Conservation (phyloP, 2,797 vertebrate genomes). For the Micropoecilia bifurca region DNA sequence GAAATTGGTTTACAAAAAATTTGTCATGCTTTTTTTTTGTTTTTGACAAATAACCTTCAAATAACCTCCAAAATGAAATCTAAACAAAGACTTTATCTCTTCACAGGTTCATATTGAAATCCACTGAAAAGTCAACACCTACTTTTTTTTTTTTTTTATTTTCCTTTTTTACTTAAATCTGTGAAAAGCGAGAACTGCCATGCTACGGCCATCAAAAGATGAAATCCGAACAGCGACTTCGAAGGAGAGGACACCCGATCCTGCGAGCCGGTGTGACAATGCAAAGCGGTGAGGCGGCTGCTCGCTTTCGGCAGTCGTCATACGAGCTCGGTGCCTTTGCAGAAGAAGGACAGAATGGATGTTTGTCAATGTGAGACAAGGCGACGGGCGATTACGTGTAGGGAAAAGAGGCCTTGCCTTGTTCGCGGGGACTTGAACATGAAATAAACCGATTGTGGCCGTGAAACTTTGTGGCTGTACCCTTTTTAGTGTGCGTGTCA, state of each 20-base stretch:
- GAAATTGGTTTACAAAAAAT: background rate
- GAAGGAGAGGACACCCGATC: conserved; percentile 35
- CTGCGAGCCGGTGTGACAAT: conserved; percentile 37
- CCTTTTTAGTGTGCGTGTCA: conserved; percentile 11
- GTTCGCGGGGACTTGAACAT: conserved; percentile 21
- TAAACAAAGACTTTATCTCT: conserved; percentile 32
- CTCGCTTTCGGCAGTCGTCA: conserved; percentile 26
- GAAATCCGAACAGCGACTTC: conserved; percentile 17
- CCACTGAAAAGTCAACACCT: conserved; percentile 80
- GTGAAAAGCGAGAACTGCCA: conserved; percentile 35
- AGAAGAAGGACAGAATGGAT: conserved; percentile 35
- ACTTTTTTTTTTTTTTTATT: no score
- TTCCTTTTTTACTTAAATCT: conserved; percentile 9
- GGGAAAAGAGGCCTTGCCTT: background rate
- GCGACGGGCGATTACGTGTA: conserved; percentile 1
- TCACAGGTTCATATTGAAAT: conserved; percentile 97
- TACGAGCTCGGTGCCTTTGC: conserved; percentile 64
- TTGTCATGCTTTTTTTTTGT: background rate
- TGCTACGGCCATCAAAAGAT: conserved; percentile 19
- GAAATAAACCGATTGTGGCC: conserved; percentile 48
- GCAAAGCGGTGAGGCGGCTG: conserved; percentile 44
- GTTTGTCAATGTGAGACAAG: conserved; percentile 33
- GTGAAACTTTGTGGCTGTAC: conserved; percentile 42
- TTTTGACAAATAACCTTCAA: background rate
- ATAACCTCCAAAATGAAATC: background rate